Percentiles rank a stretch among this genome's conserved stretches.
phyloP scores from a whole-genome alignment of 2,888 invertebrate genomes.

The Drosophila rubida region DNA sequence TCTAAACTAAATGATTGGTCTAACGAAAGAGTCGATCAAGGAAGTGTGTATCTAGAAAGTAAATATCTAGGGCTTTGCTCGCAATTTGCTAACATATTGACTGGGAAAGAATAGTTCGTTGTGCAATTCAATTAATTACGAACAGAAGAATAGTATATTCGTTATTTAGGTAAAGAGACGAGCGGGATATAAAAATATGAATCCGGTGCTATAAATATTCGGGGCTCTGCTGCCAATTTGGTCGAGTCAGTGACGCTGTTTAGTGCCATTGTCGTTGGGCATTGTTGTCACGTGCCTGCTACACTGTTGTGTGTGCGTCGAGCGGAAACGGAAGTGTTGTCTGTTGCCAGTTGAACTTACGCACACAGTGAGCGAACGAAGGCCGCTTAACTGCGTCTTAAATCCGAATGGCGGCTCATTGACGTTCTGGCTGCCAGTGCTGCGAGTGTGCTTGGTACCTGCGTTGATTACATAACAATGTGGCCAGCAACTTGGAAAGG shows the following conservation, averaged over 20 bases:
- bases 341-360: slow-evolving; percentile 47
- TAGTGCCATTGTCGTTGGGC: slow-evolving; percentile 37
- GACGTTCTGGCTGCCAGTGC: slow-evolving; percentile 35
- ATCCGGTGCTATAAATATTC: background rate
- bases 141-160: no score
- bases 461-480: slow-evolving; percentile 71
- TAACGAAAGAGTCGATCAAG: no score
- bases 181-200: no score
- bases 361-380: slow-evolving; percentile 8
- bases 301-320: slow-evolving; percentile 31
- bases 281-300: slow-evolving; percentile 49
- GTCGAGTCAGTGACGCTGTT: slow-evolving; percentile 6
- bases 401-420: slow-evolving; percentile 57
- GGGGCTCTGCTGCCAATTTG: slow-evolving; percentile 3
- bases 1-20: no score
- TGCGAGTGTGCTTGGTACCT: slow-evolving; percentile 45
- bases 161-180: no score
- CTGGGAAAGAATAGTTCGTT: no score
- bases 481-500: slow-evolving; percentile 26
- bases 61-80: no score
- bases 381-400: slow-evolving; percentile 60
- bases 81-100: no score
- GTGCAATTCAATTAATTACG: no score
- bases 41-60: no score
- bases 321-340: slow-evolving; percentile 58